Evolutionary conservation across 2,797 vertebrate genomes (phyloP).

Genomic region (Gymnodraco acuticeps): DNA sequence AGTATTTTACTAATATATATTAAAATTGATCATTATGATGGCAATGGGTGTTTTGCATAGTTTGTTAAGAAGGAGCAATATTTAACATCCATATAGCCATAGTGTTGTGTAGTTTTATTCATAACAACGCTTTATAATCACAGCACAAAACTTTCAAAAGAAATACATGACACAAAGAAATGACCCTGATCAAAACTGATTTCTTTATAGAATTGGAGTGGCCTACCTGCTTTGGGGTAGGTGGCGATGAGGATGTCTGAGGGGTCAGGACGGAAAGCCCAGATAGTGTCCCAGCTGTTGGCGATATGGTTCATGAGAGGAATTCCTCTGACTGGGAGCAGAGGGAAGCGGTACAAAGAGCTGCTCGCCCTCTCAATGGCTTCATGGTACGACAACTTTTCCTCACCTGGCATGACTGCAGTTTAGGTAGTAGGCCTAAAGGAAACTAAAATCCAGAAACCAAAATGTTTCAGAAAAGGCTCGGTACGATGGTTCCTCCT

Average conservation of each 20-base stretch:
- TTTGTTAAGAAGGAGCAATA: not conserved
- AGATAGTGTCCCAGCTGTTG: constrained; percentile 80
- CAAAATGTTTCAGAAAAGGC: not conserved
- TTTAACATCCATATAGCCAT: too few species aligned
- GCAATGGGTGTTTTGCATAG: not conserved
- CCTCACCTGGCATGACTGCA: constrained; percentile 57
- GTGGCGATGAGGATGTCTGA: constrained; percentile 88
- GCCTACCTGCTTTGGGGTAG: constrained; percentile 90
- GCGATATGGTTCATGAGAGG: constrained; percentile 85
- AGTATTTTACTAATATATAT: not conserved
- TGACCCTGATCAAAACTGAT: not conserved
- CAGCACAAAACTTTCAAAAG: not conserved
- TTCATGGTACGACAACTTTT: constrained; percentile 53
- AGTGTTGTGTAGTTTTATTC: too few species aligned
- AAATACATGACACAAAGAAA: not conserved
- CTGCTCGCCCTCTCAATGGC: constrained; percentile 62
- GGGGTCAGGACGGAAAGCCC: constrained; percentile 83
- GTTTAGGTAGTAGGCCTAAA: not conserved
- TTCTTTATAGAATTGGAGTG: not conserved
- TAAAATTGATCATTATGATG: not conserved
- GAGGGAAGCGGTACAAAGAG: constrained; percentile 77
- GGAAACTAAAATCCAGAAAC: not conserved
- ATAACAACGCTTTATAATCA: too few species aligned
- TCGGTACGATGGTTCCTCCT: not conserved
- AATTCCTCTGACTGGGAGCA: constrained; percentile 76